These are phyloP conservation scores for Himantopus leucocephalus DNA, from an alignment of 2,113 vertebrate species.

Conservation along the genomic window DNA sequence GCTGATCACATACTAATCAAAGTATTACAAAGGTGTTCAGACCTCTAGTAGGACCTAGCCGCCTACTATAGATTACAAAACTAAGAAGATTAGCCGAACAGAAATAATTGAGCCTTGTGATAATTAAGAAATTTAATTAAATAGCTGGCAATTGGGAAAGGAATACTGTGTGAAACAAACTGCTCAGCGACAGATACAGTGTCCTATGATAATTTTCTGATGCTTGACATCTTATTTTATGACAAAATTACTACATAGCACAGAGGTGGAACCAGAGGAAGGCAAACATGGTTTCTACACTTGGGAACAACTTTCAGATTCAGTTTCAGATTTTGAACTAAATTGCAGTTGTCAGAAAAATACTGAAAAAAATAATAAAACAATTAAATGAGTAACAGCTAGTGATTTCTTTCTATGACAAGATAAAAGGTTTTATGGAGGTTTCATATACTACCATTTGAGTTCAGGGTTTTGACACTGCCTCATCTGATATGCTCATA, in stretches of 20 bases:
- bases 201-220: not conserved
- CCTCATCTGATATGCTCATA: not conserved
- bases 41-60: not conserved
- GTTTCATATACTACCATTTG: not conserved
- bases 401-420: not conserved
- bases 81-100: not conserved
- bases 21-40: not conserved
- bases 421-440: not conserved
- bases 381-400: not conserved
- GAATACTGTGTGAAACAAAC: not conserved
- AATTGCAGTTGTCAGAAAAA: not conserved
- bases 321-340: not conserved
- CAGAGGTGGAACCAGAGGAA: not conserved
- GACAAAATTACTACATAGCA: not conserved
- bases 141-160: not conserved
- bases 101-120: not conserved
- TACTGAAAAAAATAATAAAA: not conserved
- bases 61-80: not conserved
- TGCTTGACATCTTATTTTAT: not conserved
- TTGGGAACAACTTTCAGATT: not conserved
- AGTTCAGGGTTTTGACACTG: not conserved
- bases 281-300: not conserved
- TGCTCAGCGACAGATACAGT: not conserved
- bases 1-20: accelerated
- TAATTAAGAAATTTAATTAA: not conserved